These are phyloP conservation scores for Zonotrichia leucophrys DNA, from an alignment of 2,113 vertebrate species.

Conservation along the genomic window DNA sequence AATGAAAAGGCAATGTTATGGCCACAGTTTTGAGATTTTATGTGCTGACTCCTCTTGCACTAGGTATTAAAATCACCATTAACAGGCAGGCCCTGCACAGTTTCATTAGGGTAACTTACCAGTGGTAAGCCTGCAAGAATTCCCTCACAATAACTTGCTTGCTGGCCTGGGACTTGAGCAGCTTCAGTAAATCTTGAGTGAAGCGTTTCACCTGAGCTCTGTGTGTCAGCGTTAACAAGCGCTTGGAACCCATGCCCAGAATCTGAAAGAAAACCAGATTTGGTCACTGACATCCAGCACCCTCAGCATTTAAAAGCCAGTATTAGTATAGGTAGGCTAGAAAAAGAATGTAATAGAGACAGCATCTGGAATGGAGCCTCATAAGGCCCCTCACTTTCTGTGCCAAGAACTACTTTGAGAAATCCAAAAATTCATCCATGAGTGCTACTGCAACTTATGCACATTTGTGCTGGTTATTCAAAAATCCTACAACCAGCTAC, in stretches of 20 bases:
- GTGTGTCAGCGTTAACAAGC: conserved; percentile 92
- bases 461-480: background rate
- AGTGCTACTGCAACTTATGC: background rate
- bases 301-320: background rate
- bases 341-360: background rate
- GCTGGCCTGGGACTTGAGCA: conserved; percentile 97
- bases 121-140: conserved; percentile 96
- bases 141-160: conserved; percentile 92
- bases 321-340: background rate
- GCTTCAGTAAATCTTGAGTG: conserved; percentile 93
- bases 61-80: background rate
- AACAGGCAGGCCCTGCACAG: accelerated
- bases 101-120: conserved; percentile 78
- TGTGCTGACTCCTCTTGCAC: background rate
- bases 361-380: background rate
- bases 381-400: background rate
- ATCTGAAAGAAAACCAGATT: conserved; percentile 76
- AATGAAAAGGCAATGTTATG: background rate
- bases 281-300: background rate
- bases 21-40: background rate
- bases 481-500: background rate
- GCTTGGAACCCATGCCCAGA: conserved; percentile 93
- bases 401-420: background rate
- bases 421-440: background rate
- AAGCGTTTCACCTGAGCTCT: conserved; percentile 97